A percentile compares a stretch with the other conserved stretches of the same genome.
Conservation (phyloP, 2,113 vertebrate species). For the Salvelinus namaycush region DNA sequence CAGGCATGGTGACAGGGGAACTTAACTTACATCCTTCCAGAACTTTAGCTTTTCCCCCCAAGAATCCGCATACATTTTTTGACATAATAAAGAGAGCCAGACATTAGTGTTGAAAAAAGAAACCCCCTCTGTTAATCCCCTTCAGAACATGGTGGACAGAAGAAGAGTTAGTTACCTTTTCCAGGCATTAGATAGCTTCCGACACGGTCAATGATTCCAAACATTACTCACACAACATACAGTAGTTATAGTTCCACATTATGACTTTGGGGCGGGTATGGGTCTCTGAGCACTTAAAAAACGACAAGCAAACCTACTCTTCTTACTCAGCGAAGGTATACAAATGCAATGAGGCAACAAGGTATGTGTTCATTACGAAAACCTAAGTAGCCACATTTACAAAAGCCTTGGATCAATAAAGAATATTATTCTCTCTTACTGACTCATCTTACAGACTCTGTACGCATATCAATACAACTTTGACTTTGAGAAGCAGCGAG, state of each 20-base stretch:
- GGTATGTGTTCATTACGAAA: too few species aligned
- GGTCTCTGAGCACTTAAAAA: too few species aligned
- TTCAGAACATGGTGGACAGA: background rate
- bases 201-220: constrained; percentile 4
- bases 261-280: constrained; percentile 52
- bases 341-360: constrained; percentile 76
- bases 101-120: constrained; percentile 78
- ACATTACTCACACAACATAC: constrained; percentile 26
- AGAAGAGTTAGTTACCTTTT: background rate
- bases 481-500: constrained; percentile 86
- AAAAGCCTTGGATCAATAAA: too few species aligned
- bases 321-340: too few species aligned
- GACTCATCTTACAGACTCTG: constrained; percentile 74
- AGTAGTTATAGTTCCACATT: background rate
- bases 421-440: too few species aligned
- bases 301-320: constrained; percentile 50
- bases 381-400: too few species aligned
- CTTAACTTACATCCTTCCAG: constrained; percentile 94
- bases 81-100: constrained; percentile 82
- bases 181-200: background rate
- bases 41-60: constrained; percentile 88
- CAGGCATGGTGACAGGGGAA: constrained; percentile 25
- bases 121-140: constrained; percentile 37
- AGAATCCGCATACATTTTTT: constrained; percentile 79
- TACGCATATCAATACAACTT: constrained; percentile 84